Evolutionary conservation across 2,888 invertebrate species (phyloP), one percentile per base, ranked within the genome.

Genomic region (Drosophila putrida): DNA sequence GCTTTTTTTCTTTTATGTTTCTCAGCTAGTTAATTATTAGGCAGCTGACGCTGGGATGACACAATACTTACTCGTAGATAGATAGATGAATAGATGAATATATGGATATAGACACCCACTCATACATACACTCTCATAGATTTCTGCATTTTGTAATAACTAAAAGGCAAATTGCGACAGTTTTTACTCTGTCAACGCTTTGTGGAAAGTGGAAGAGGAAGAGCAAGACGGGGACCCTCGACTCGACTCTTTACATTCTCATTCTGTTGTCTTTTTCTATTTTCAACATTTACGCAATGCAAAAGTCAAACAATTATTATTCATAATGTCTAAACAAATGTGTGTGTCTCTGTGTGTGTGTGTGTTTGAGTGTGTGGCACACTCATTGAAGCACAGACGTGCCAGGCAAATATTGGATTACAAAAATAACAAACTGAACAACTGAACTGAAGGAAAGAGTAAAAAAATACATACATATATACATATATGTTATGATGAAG

Each of bases 271-370:
- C 47, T 47, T 67, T 81, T 76, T 83, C 87, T 83, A 83, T 87
- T 86, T 83, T 86, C 67, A 82, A 83, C 67, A 86, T 82, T 82
- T 83, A 79, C 87, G 82, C 82, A 86, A 83, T 86, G 84, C 84
- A 78, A 74, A 81, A 83, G 62, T 59, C 69, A 70, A 82, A 86
- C 87, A 82, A 86, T 80, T 78, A 83, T 82, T 82, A 72, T 70
- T 82, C 81, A 80, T 72, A 57, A 59, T 36, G 65, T 66, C 50
- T 51, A 39, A 58, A 36, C 53, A 38, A 53, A 15, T 25, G 38
- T 15, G 43, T 35, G 20, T 13, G 35, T 10, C 41, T 44, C 53
- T 35, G 49, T 50, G n/a, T 28, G 31, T 31, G 9, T 9, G 41
- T 13, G 10, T 54, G 49, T 57, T 36, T 38, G 13, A 27, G 38